Conservation (phyloP, 1,140 invertebrate genomes). For the Anastrepha ludens region DNA sequence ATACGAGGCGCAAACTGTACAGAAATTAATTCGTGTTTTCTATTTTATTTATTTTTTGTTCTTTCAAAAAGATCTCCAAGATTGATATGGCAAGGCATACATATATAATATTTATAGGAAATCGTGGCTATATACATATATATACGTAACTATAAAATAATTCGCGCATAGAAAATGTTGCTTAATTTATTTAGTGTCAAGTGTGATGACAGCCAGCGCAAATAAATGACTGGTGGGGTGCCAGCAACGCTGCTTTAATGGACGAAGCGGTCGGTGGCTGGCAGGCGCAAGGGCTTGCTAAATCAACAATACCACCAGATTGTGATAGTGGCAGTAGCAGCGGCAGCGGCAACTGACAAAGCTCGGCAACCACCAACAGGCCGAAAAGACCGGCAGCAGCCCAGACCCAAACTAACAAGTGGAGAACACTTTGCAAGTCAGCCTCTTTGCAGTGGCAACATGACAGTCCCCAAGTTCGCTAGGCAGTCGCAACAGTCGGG, state of each 20-base stretch:
- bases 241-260: neutral
- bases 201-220: conserved; percentile 33
- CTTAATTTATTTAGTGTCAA: conserved; percentile 52
- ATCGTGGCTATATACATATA: conserved; percentile 28
- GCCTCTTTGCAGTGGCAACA: conserved; percentile 24
- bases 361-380: neutral
- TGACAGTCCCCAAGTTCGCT: neutral
- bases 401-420: conserved; percentile 34
- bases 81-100: conserved; percentile 45
- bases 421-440: conserved; percentile 22
- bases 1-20: neutral
- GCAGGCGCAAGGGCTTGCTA: neutral
- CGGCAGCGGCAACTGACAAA: neutral
- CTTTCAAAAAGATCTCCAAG: conserved; percentile 29
- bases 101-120: conserved; percentile 49
- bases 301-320: conserved; percentile 23
- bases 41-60: neutral
- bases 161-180: conserved; percentile 39
- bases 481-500: neutral
- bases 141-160: neutral
- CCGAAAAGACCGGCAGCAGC: conserved; percentile 1
- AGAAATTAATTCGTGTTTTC: conserved; percentile 40
- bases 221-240: conserved; percentile 33
- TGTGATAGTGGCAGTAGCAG: neutral
- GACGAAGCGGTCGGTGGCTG: neutral